Conservation (phyloP, 2,113 vertebrate species). For the Oncorhynchus mykiss region DNA sequence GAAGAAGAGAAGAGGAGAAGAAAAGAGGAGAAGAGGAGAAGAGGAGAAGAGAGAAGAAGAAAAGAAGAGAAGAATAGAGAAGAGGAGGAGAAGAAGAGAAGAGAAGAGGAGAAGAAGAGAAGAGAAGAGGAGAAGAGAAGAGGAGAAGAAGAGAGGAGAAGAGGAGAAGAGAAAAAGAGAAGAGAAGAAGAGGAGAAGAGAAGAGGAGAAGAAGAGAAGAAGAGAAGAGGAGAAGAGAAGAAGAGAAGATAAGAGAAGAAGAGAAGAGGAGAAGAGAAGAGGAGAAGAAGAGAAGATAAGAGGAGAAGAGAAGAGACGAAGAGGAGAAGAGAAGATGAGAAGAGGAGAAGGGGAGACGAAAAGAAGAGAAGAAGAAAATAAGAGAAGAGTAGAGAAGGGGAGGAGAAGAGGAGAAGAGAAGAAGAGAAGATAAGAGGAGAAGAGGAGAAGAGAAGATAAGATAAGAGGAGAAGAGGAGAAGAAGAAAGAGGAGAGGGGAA, state of each 20-base stretch:
- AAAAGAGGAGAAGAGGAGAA: too few species aligned
- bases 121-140: neutral
- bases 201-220: neutral
- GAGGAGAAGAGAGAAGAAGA: too few species aligned
- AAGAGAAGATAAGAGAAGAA: neutral
- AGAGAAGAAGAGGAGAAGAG: slow-evolving; percentile 16
- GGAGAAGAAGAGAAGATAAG: too few species aligned
- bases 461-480: too few species aligned
- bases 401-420: fast-evolving
- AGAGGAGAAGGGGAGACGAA: slow-evolving; percentile 21
- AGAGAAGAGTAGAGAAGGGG: too few species aligned
- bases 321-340: neutral
- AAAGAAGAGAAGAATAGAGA: too few species aligned
- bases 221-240: too few species aligned
- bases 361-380: neutral
- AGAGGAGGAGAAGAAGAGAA: neutral
- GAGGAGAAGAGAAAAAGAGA: neutral
- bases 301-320: neutral
- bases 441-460: fast-evolving
- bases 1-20: too few species aligned
- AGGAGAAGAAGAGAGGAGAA: neutral
- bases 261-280: slow-evolving; percentile 5
- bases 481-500: too few species aligned
- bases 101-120: neutral
- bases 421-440: too few species aligned